Base-by-base conservation (phyloP, 2,113 vertebrate species). In the Saguinus midas region DNA sequence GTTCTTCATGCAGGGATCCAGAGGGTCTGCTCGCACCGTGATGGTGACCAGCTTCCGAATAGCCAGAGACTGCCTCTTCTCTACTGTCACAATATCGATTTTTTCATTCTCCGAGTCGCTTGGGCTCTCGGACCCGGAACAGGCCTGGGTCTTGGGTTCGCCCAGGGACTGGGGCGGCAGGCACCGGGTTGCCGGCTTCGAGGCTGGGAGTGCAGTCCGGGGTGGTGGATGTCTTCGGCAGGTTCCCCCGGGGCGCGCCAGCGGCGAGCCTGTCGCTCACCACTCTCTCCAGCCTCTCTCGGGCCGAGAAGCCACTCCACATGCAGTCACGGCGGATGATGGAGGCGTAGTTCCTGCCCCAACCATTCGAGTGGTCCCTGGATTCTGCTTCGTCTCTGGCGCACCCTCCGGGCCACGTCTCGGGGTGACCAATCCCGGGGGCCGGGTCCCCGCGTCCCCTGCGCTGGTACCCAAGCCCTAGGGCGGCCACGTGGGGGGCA, bases 311-410 rank as follows among this genome's bases (percentile, higher is more conserved):
- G 2, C 99, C 99, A 91, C 99, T 99, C 99, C 99, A 99, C 99
- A 99, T 99, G 98, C 99, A 99, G 98, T 99, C 99, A 96, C 98
- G 99, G 66, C 99, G 99, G 94, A 99, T 99, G 98, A 99, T 99
- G 75, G 99, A 99, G 97, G 99, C 99, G 66, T 99, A 98, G 98
- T 99, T 99, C 2, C 99, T 99, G 92, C 99, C 98, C 94, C 99
- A 97, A 90, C 98, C 97, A 87, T 98, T 98, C 0, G 98, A 98
- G 91, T 99, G 98, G 2, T 99, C 98, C 52, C 98, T 98, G 92
- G 98, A 98, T 58, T 98, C 99, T 45, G 99, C 99, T 76, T 99
- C 99, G n/a, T 99, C 99, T 96, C 98, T 99, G 8, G 97, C 88
- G 50, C 98, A 96, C 91, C 98, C 98, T 96, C 98, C 97, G 70